Evolutionary conservation across 2,113 vertebrate species (phyloP).

Genomic region (Ptychochromis oligacanthus): DNA sequence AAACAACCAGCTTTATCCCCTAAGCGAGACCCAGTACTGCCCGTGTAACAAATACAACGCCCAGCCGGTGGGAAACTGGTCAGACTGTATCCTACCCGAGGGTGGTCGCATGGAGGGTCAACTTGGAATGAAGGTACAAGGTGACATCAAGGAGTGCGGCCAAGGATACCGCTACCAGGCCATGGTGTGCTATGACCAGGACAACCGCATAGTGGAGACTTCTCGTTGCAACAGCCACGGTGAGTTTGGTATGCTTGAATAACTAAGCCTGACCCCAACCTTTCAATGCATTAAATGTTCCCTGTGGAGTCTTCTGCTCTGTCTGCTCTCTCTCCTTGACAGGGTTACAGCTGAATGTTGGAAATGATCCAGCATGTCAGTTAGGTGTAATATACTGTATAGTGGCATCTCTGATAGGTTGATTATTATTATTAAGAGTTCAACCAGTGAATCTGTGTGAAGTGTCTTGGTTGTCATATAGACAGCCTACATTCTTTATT

Average conservation of each 20-base stretch:
- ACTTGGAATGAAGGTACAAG: conserved; percentile 90
- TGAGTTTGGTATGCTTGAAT: conserved; percentile 54
- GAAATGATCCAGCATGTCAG: too few relatives aligned
- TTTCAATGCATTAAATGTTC: background rate
- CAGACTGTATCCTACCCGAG: conserved; percentile 94
- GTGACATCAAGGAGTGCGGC: conserved; percentile 93
- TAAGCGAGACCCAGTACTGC: conserved; percentile 95
- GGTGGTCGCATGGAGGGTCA: conserved; percentile 84
- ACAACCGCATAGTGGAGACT: conserved; percentile 91
- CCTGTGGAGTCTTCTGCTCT: too few relatives aligned
- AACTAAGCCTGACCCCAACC: background rate
- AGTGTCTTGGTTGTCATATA: too few relatives aligned
- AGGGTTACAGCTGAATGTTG: too few relatives aligned
- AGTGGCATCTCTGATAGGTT: too few relatives aligned
- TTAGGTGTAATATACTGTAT: too few relatives aligned
- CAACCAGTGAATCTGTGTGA: too few relatives aligned
- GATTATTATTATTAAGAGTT: too few relatives aligned
- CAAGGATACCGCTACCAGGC: conserved; percentile 97
- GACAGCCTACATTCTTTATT: too few relatives aligned
- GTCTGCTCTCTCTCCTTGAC: too few relatives aligned
- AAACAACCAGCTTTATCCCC: conserved; percentile 90
- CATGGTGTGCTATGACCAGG: conserved; percentile 96
- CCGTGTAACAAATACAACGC: conserved; percentile 96
- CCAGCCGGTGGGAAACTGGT: conserved; percentile 97
- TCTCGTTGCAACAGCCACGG: conserved; percentile 97